Base-by-base conservation (phyloP, 2,888 invertebrate genomes). In the Brenthis hecate region DNA sequence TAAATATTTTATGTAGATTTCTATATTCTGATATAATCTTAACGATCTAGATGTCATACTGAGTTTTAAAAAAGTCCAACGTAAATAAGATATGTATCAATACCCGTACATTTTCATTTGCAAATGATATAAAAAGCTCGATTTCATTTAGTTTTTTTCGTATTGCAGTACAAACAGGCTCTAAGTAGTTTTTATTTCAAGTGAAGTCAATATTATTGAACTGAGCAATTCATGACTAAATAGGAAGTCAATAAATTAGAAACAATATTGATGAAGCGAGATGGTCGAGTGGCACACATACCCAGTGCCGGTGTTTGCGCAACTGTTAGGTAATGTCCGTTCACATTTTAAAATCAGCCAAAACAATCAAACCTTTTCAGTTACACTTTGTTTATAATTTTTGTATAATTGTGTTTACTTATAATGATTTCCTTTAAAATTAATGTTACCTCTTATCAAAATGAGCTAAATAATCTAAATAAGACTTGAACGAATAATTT, bases 301-400 rank as follows among this genome's bases (percentile, higher is more conserved):
- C 75, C 72, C 73, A 74, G 43, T 73, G 66, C 68, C 51, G 77
- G 78, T 79, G 77, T 79, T 88, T 83, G 83, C 77, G 80, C 78
- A 83, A 85, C 73, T 43, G 77, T 89, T 88, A 86, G 87, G 87
- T 89, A 89, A 88, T 86, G 81, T 78, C 78, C 78, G 78, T 74
- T 73, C 61, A 78, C 79, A 79, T 81, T 82, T 79, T 82, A 82
- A 81, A 77, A 67, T 77, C 74, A 69, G 65, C 61, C 68, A 64
- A 73, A 75, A 74, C 72, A 74, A 76, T 70, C 66, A 62, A 74
- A 75, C 75, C 71, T 74, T 74, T 65, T 56, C 47, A 58, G 50
- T 61, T 56, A 51, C 14, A 43, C 60, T 28, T 56, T 19, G 19
- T 19, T 19, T 19, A 19, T 1, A 19, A 19, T 19, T 19, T 19